Evolutionary conservation across 1,140 invertebrate species (phyloP), one percentile per base, ranked within the genome.

Genomic region (Daktulosphaira vitifoliae): DNA sequence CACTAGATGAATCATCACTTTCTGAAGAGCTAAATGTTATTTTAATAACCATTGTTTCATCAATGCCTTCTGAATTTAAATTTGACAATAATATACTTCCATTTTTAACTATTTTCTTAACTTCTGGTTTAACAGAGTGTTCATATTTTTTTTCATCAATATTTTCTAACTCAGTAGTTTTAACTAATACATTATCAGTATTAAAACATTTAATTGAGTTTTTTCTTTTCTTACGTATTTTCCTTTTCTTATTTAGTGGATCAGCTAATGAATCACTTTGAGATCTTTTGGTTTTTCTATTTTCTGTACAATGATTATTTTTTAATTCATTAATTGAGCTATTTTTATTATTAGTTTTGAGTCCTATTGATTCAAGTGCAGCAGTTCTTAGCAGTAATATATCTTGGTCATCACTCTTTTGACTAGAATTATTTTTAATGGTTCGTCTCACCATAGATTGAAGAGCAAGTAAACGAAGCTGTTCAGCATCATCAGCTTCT

Each of bases 21-120:
- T 62, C 56, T 20, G 56, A 46, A 18, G 56, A 62, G n/a, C 56
- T 62, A 48, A 62, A 62, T 2, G 56, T 46, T 33, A 62, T 62
- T 25, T 20, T 22, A 20, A 62, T 18, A 46, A 62, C 6, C 56
- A 62, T 62, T 20, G 56, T 62, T 62, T 62, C 56, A 48, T 62
- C 26, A 22, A 62, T 7, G 4, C 29, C 44, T 62, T 62, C 42
- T 8, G 56, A 62, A 33, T 62, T 42, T 25, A 62, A 62, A 48
- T 62, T 62, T 33, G 56, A 62, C 18, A 62, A 25, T 7, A 46
- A 42, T 13, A 62, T 62, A 62, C 42, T 46, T 15, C 56, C 56
- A 48, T 62, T 62, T 48, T 42, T 62, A 7, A 62, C 15, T 20
- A 62, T n/a, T 62, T 62, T 62, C 4, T 33, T 46, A 1, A 9